phyloP scores from a whole-genome alignment of 1,140 invertebrate species.

The Coelopa frigida region DNA sequence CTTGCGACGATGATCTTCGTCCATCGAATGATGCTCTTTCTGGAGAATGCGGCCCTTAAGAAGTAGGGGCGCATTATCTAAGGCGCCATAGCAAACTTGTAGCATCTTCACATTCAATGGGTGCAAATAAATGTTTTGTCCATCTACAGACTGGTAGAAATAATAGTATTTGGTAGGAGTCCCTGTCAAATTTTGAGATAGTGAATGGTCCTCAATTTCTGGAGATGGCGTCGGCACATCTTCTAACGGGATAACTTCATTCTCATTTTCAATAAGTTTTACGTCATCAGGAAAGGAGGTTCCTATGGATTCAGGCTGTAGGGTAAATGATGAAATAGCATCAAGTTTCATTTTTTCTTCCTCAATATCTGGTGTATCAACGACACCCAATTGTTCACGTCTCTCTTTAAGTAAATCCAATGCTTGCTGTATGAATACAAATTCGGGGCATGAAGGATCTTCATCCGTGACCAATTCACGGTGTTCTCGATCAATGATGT shows the following conservation, averaged over 20 bases:
- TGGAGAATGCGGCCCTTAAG: slow-evolving; percentile 72
- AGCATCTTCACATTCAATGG: slow-evolving; percentile 86
- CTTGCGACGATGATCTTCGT: slow-evolving; percentile 66
- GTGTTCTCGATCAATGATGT: slow-evolving; percentile 67
- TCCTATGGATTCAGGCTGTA: no score
- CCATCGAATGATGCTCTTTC: slow-evolving; percentile 77
- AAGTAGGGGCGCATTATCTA: slow-evolving; percentile 68
- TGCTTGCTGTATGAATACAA: slow-evolving; percentile 78
- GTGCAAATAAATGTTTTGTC: slow-evolving; percentile 88
- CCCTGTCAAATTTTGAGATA: background rate
- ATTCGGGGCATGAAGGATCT: slow-evolving; percentile 69
- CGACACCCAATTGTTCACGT: slow-evolving; percentile 20
- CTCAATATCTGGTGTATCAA: slow-evolving; percentile 28
- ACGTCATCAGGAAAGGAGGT: no score
- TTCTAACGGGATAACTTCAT: slow-evolving; percentile 3
- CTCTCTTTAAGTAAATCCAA: slow-evolving; percentile 52
- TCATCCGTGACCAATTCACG: slow-evolving; percentile 58
- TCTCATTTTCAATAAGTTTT: no score
- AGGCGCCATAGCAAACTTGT: slow-evolving; percentile 72
- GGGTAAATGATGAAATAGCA: no score
- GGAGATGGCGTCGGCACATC: slow-evolving; percentile 12
- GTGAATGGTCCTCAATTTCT: background rate
- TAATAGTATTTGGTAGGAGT: slow-evolving; percentile 59
- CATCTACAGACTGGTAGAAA: slow-evolving; percentile 85
- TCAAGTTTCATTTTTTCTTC: no score